phyloP scores from a whole-genome alignment of 1,140 invertebrate genomes.

The Protaetia brevitarsis region DNA sequence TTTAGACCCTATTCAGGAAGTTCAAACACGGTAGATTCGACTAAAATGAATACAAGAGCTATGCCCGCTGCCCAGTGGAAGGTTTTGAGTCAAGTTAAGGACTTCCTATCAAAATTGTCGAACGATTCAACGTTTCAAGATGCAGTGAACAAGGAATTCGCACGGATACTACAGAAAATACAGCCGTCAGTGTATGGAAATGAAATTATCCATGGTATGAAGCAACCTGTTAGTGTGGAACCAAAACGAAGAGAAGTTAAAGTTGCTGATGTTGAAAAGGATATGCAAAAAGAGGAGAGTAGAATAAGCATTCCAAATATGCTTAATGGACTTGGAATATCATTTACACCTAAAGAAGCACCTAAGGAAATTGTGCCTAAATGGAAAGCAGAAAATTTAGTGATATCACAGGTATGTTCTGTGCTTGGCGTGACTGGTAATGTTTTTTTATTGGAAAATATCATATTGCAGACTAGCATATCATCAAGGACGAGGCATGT shows the following conservation, averaged over 20 bases:
- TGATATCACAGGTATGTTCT: slow-evolving; percentile 33
- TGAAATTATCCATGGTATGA: slow-evolving; percentile 31
- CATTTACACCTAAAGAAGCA: slow-evolving; percentile 23
- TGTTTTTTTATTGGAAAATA: background rate
- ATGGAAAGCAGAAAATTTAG: slow-evolving; percentile 39
- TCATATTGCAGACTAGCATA: slow-evolving; percentile 56
- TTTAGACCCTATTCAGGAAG: slow-evolving; percentile 30
- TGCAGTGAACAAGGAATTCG: slow-evolving; percentile 54
- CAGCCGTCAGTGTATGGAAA: slow-evolving; percentile 46
- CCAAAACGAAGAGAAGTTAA: background rate
- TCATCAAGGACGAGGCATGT: slow-evolving; percentile 65
- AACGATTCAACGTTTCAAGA: slow-evolving; percentile 52
- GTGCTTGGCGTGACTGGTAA: background rate
- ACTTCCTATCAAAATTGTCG: slow-evolving; percentile 51
- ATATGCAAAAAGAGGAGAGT: background rate
- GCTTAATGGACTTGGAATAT: slow-evolving; percentile 30
- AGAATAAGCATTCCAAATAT: slow-evolving; percentile 30
- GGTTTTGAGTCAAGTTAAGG: slow-evolving; percentile 51
- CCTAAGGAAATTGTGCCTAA: slow-evolving; percentile 34
- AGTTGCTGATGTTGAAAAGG: background rate
- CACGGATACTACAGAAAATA: slow-evolving; percentile 52
- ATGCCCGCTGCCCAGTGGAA: slow-evolving; percentile 55
- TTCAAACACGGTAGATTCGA: slow-evolving; percentile 37
- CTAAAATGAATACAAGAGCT: slow-evolving; percentile 43
- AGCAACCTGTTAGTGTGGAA: background rate